These are phyloP conservation scores for Poecile montanus DNA, from an alignment of 2,797 vertebrate genomes.

Conservation along the genomic window DNA sequence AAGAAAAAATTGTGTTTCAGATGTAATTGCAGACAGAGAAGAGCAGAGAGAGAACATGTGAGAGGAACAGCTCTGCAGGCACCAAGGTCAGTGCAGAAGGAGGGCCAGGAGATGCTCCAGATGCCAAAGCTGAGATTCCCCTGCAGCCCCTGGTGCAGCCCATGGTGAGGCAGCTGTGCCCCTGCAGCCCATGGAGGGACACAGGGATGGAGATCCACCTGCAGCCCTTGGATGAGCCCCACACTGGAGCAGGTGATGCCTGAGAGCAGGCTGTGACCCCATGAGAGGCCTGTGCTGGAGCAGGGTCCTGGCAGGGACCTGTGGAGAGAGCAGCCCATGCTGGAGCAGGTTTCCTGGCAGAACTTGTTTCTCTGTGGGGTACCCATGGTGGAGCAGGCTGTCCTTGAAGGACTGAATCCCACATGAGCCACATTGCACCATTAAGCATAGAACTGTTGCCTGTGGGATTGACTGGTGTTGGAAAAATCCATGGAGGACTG, in stretches of 20 bases:
- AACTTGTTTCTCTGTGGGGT: neutral
- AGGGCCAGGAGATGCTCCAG: neutral
- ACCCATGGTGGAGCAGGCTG: neutral
- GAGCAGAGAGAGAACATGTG: accelerated
- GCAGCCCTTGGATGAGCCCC: accelerated
- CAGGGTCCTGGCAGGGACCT: neutral
- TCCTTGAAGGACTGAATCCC: neutral
- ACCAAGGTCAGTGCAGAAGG: neutral
- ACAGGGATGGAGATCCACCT: neutral
- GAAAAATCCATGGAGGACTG: neutral
- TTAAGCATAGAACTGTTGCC: neutral
- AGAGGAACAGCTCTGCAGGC: neutral
- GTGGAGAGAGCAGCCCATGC: neutral
- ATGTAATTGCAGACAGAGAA: neutral
- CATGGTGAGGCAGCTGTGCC: neutral
- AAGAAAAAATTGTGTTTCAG: neutral
- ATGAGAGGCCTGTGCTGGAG: neutral
- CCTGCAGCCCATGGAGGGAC: neutral
- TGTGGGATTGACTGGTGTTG: neutral
- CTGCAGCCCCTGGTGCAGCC: neutral
- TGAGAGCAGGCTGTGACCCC: accelerated
- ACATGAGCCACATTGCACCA: accelerated
- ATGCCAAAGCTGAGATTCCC: neutral
- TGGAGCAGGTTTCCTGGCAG: neutral
- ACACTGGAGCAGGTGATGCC: accelerated